Conservation (phyloP, 2,888 invertebrate species). For the Apomyelois bistriatella region DNA sequence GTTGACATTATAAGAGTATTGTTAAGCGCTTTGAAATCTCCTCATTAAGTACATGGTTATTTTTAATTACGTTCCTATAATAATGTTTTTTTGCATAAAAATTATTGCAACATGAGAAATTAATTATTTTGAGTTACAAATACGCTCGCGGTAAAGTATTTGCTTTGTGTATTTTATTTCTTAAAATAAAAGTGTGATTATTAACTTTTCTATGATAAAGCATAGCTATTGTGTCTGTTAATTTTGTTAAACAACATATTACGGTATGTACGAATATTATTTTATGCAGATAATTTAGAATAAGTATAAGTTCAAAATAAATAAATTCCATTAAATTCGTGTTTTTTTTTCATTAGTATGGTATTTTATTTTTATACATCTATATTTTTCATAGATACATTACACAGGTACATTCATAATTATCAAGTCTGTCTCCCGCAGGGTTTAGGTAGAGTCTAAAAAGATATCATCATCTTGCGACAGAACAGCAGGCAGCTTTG, state of each 20-base stretch:
- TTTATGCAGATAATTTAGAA: conserved; percentile 23
- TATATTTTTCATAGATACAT: too few species aligned
- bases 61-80: conserved; percentile 1
- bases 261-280: conserved; percentile 13
- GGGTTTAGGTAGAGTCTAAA: too few species aligned
- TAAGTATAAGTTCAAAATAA: conserved; percentile 23
- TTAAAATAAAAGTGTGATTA: neutral
- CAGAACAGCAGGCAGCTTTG: too few species aligned
- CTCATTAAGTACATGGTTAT: conserved; percentile 1
- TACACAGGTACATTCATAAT: too few species aligned
- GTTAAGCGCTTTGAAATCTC: conserved; percentile 6
- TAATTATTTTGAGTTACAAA: conserved; percentile 4
- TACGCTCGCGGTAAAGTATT: conserved; percentile 6
- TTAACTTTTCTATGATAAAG: neutral
- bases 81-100: neutral
- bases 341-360: conserved; percentile 11
- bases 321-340: conserved; percentile 22
- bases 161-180: conserved; percentile 1
- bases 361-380: too few species aligned
- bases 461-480: too few species aligned
- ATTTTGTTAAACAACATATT: conserved; percentile 9
- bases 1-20: conserved; percentile 1
- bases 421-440: too few species aligned
- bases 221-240: neutral
- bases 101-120: neutral